Conservation (phyloP, 2,113 vertebrate species). For the Columbina picui region DNA sequence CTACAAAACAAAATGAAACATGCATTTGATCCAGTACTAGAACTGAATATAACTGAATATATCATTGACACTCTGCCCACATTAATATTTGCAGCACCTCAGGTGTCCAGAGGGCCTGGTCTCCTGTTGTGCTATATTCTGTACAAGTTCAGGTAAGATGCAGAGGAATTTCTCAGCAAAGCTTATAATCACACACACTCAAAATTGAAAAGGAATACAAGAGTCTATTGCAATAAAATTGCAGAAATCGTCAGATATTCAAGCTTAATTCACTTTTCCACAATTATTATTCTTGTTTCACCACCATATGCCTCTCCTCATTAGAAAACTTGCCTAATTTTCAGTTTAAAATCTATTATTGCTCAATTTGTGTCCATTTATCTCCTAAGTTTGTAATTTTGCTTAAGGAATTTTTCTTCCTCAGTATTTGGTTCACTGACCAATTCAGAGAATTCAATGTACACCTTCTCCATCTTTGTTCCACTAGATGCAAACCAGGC, state of each 20-base stretch:
- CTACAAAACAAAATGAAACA: not conserved
- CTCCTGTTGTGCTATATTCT: not conserved
- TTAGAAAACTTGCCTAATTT: not conserved
- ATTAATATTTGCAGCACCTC: not conserved
- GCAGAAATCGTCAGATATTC: not conserved
- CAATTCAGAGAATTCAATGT: not conserved
- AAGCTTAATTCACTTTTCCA: not conserved
- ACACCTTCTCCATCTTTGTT: not conserved
- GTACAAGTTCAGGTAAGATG: not conserved
- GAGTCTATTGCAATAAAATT: not conserved
- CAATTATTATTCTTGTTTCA: not conserved
- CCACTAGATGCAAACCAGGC: not conserved
- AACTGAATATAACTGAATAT: not conserved
- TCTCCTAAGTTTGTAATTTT: not conserved
- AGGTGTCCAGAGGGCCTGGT: not conserved
- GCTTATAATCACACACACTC: not conserved
- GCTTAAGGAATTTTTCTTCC: not conserved
- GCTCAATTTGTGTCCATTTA: not conserved
- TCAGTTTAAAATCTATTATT: not conserved
- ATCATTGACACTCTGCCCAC: not conserved
- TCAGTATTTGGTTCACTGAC: not conserved
- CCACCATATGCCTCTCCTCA: not conserved
- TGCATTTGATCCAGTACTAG: not conserved
- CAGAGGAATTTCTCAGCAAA: not conserved
- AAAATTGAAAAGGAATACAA: not conserved